These are phyloP conservation scores for Silurus aristotelis DNA, from an alignment of 2,797 vertebrate species.

Conservation along the genomic window DNA sequence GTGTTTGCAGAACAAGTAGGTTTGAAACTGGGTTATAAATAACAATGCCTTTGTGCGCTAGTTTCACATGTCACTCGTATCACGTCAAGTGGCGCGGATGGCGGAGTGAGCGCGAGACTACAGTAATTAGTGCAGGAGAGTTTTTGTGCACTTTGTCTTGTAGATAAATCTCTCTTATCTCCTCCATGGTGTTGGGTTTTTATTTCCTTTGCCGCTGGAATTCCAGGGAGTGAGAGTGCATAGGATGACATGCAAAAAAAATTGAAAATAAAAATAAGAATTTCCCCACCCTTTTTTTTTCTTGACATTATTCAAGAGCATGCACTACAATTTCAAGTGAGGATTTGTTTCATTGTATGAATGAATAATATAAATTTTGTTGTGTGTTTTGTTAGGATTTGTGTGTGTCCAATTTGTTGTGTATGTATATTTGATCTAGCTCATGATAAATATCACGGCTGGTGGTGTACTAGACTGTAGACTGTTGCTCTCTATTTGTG, in stretches of 20 bases:
- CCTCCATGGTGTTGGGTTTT: constrained; percentile 24
- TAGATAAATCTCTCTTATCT: background rate
- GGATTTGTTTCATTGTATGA: background rate
- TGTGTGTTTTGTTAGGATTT: background rate
- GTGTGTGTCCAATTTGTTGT: background rate
- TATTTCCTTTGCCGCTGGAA: constrained; percentile 34
- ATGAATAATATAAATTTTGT: too few relatives aligned
- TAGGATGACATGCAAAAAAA: background rate
- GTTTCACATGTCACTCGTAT: background rate
- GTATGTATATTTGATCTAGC: background rate
- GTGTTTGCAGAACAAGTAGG: background rate
- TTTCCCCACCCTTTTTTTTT: too few relatives aligned
- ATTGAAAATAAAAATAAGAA: too few relatives aligned
- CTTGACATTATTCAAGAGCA: background rate
- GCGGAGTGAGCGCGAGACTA: background rate
- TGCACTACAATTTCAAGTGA: background rate
- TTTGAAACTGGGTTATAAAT: background rate
- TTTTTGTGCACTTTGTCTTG: constrained; percentile 5
- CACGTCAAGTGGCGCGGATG: background rate
- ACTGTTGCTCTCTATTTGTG: background rate
- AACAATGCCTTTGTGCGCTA: background rate
- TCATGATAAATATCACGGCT: background rate
- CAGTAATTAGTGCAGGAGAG: background rate
- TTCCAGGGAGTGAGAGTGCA: background rate
- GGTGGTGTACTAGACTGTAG: too few relatives aligned